Percentiles rank a stretch among this genome's conserved stretches.
phyloP scores from a whole-genome alignment of 1,140 invertebrate species.

The Drosophila orosa region DNA sequence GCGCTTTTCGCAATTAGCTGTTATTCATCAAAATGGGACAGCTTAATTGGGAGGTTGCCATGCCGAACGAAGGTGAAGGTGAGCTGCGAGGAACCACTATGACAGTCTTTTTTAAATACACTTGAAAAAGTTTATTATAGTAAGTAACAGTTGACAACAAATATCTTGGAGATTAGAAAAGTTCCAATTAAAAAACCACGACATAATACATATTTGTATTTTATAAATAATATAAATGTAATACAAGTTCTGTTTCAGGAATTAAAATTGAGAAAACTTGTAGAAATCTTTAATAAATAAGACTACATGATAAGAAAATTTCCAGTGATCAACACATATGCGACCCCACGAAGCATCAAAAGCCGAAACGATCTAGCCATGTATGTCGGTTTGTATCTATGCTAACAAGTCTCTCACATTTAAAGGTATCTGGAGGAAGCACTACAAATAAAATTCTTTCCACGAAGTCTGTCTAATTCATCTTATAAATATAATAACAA shows the following conservation, averaged over 20 bases:
- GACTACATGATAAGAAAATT: too few relatives aligned
- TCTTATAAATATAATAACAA: too few relatives aligned
- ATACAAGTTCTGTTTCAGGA: too few relatives aligned
- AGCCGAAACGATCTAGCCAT: not conserved
- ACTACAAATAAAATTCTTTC: too few relatives aligned
- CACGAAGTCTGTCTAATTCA: not conserved
- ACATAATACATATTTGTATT: not conserved
- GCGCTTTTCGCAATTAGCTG: slow-evolving; percentile 67
- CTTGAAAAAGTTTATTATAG: not conserved
- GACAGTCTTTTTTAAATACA: not conserved
- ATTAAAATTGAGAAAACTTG: not conserved
- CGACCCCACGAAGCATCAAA: too few relatives aligned
- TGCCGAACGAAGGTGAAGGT: slow-evolving; percentile 11
- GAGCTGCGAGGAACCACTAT: slow-evolving; percentile 1
- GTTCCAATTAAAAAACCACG: not conserved
- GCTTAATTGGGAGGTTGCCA: slow-evolving; percentile 25
- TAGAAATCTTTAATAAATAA: not conserved
- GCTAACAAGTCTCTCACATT: too few relatives aligned
- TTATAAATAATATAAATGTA: not conserved
- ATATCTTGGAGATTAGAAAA: not conserved
- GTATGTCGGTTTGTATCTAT: too few relatives aligned
- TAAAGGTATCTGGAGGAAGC: too few relatives aligned
- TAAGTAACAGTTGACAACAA: not conserved
- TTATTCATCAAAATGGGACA: slow-evolving; percentile 67
- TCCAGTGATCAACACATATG: too few relatives aligned